Evolutionary conservation across 2,113 vertebrate genomes (phyloP).

Genomic region (Larimichthys crocea): DNA sequence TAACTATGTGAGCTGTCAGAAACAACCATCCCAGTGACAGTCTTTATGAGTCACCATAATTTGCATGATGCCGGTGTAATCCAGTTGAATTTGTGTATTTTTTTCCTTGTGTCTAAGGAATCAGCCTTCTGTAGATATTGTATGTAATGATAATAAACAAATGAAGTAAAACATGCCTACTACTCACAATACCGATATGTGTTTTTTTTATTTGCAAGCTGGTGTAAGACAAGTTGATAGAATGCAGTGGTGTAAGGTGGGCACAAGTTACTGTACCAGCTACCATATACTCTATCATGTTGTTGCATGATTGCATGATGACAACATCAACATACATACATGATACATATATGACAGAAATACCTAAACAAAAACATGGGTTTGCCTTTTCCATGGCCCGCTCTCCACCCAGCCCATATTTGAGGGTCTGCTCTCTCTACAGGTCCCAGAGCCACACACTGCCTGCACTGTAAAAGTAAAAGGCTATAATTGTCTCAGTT

Average conservation of each 20-base stretch:
- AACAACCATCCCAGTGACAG: neutral
- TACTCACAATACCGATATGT: neutral
- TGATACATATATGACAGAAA: no score
- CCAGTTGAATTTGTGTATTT: neutral
- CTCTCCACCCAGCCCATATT: no score
- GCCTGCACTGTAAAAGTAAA: neutral
- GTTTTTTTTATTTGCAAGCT: neutral
- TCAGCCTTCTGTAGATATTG: slow-evolving; percentile 33
- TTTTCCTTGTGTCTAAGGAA: neutral
- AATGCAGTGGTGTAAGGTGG: no score
- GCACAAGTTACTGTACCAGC: no score
- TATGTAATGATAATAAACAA: slow-evolving; percentile 48
- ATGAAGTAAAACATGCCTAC: slow-evolving; percentile 6
- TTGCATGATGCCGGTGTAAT: slow-evolving; percentile 8
- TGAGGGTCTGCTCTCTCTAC: no score
- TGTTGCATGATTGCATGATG: no score
- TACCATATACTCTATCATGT: no score
- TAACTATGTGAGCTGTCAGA: neutral
- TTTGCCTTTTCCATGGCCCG: no score
- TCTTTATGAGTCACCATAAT: slow-evolving; percentile 1
- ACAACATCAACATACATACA: no score
- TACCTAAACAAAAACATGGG: no score
- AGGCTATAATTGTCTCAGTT: slow-evolving; percentile 10
- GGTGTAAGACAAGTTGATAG: neutral
- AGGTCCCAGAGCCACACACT: no score